Evolutionary conservation across 2,888 invertebrate genomes (phyloP), one percentile per base, ranked within the genome.

Genomic region (Platycheirus albimanus): DNA sequence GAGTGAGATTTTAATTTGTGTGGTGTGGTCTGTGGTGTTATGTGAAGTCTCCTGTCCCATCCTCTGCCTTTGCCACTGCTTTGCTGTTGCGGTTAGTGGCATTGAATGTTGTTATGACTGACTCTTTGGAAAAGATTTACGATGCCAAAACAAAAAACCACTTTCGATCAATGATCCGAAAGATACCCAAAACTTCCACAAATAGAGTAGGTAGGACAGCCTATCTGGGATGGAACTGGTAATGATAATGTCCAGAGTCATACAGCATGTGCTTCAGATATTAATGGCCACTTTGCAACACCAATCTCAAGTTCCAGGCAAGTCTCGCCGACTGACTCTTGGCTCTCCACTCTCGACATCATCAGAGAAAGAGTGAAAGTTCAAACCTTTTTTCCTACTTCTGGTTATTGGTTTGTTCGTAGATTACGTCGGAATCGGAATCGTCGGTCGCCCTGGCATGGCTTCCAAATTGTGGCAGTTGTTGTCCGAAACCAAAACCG

Each of bases 91-190:
- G 41, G 51, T 66, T 28, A 61, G 33, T 64, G 76, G 47, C 79
- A 75, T 69, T 63, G 64, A 75, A 36, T 36, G 13, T 52, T 61
- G 20, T 61, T 36, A 49, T 61, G 52, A 36, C 33, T 38, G 61
- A 64, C 49, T 74, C 54, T 49, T 51, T 58, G 19, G 30, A 41
- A n/a, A 66, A 75, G 76, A 76, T 76, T 81, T 81, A 76, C 61
- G 66, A 81, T 66, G 76, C 75, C 80, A 71, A 81, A 54, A n/a
- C n/a, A n/a, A n/a, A 79, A n/a, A 80, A 81, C 45, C 76, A 70
- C 80, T 81, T 81, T 81, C 76, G 76, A 66, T 81, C 58, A 70
- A 58, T 75, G 56, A 45, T 43, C 67, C 56, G 61, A 80, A 63
- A 54, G 17, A 33, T 33, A 43, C 45, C 45, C 36, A 24, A 70